Percentiles rank a stretch among this genome's conserved stretches.
These are phyloP conservation scores for Sebastes nivosus DNA, from an alignment of 2,797 vertebrate species.

Conservation along the genomic window DNA sequence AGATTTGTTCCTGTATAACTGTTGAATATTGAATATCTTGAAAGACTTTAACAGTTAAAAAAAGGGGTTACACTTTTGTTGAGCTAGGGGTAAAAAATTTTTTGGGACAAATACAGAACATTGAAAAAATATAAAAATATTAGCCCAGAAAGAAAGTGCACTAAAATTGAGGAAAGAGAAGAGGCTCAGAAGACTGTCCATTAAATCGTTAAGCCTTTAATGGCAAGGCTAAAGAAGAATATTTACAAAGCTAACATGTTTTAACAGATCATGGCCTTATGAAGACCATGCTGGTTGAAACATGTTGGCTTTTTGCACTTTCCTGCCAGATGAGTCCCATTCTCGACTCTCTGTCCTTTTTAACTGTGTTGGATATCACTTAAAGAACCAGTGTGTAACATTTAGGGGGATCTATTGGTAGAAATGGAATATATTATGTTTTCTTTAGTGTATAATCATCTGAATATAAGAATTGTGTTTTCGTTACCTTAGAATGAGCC, in stretches of 20 bases:
- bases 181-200: background rate
- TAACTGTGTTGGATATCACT: background rate
- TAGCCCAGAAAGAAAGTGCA: background rate
- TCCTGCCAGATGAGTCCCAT: background rate
- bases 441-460: too few relatives aligned
- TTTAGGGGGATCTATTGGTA: too few relatives aligned
- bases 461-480: too few relatives aligned
- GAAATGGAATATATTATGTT: too few relatives aligned
- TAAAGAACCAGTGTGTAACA: background rate
- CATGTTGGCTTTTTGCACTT: slow-evolving; percentile 12
- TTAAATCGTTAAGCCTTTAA: background rate
- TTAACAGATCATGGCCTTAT: slow-evolving; percentile 15
- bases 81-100: background rate
- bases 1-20: background rate
- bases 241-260: slow-evolving; percentile 18
- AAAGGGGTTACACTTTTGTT: background rate
- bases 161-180: background rate
- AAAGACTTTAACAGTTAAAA: background rate
- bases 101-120: background rate
- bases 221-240: background rate
- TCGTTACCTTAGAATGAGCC: too few relatives aligned
- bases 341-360: background rate
- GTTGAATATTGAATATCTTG: background rate
- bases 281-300: slow-evolving; percentile 23
- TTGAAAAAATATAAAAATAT: background rate